Evolutionary conservation across 1,140 invertebrate species (phyloP).

Genomic region (Heliconius eleuchia): DNA sequence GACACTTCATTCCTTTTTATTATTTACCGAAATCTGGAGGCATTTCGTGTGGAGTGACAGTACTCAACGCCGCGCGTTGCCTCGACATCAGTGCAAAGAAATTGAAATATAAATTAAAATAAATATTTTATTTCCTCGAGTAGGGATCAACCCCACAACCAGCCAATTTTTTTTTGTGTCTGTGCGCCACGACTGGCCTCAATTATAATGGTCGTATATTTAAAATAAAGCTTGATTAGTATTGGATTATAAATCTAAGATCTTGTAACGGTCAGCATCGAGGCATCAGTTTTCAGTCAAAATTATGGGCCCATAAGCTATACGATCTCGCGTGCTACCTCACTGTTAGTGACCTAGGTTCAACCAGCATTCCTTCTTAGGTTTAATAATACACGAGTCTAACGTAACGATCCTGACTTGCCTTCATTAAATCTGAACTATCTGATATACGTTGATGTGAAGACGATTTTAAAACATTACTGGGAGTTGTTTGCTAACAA

Average conservation of each 20-base stretch:
- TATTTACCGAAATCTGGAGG: too few species aligned
- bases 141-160: too few species aligned
- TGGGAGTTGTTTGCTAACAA: too few species aligned
- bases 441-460: constrained; percentile 10
- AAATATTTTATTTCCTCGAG: too few species aligned
- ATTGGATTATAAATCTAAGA: neutral
- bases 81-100: too few species aligned
- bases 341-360: constrained; percentile 66
- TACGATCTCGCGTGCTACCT: constrained; percentile 55
- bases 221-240: neutral
- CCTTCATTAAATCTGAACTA: constrained; percentile 67
- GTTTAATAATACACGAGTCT: constrained; percentile 73
- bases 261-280: constrained; percentile 33
- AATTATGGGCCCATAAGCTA: constrained; percentile 39
- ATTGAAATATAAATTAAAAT: too few species aligned
- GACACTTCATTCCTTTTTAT: too few species aligned
- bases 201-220: neutral
- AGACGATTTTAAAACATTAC: neutral
- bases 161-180: too few species aligned
- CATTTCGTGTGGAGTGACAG: too few species aligned
- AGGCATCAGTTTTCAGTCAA: constrained; percentile 37
- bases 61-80: too few species aligned
- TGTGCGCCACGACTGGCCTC: too few species aligned
- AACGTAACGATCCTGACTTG: constrained; percentile 65
- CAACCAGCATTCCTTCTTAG: constrained; percentile 70